Conservation (phyloP, 2,797 vertebrate genomes). For the Cetoscarus ocellatus region DNA sequence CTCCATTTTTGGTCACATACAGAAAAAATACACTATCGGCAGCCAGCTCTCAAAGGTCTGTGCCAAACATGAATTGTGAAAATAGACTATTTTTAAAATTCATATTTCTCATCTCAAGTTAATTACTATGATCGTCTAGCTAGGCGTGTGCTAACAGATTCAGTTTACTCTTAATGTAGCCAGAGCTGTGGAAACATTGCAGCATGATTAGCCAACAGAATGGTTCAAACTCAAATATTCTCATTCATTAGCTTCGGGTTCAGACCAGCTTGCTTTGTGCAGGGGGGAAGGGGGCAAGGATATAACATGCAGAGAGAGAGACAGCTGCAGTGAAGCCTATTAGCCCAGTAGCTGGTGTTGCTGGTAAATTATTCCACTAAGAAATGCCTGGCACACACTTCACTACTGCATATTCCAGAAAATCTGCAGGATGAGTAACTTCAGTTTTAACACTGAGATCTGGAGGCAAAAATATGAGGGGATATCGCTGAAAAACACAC, state of each 20-base stretch:
- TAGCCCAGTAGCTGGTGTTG: not conserved
- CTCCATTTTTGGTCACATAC: not conserved
- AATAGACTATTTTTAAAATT: not conserved
- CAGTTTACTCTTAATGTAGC: not conserved
- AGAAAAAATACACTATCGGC: not conserved
- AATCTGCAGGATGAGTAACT: conserved; percentile 31
- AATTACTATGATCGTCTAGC: not conserved
- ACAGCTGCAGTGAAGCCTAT: conserved; percentile 13
- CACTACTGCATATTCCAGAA: conserved; percentile 12
- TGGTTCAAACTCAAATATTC: conserved; percentile 23
- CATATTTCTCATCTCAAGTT: conserved; percentile 1
- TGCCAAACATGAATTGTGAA: not conserved
- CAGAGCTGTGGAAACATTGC: not conserved
- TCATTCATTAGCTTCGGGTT: conserved; percentile 9
- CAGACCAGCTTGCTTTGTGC: not conserved
- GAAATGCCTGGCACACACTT: conserved; percentile 23
- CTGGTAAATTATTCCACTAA: conserved; percentile 22
- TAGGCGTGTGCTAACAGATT: not conserved
- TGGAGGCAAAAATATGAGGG: not conserved
- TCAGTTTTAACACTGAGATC: not conserved
- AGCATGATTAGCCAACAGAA: not conserved
- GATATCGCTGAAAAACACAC: conserved; percentile 11
- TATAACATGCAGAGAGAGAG: conserved; percentile 3
- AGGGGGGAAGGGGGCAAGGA: conserved; percentile 20
- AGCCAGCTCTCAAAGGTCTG: not conserved